A percentile compares a stretch with the other conserved stretches of the same genome.
phyloP scores from a whole-genome alignment of 37 sponge, comb jelly and placozoan genomes.

The Petrosia ficiformis region DNA sequence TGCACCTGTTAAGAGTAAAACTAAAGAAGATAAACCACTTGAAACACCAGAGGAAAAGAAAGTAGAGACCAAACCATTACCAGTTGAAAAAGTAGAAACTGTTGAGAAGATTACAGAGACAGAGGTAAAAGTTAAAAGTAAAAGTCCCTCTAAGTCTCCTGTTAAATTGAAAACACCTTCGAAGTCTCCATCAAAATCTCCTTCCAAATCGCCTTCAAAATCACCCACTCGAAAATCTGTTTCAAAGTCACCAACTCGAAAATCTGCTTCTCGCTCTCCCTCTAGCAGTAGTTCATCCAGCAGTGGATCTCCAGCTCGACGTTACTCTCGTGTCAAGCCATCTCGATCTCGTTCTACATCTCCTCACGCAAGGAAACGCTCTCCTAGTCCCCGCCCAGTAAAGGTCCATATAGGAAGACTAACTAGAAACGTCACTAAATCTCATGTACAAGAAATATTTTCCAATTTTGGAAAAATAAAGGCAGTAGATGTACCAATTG shows the following conservation, averaged over 20 bases:
- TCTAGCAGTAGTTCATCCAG: neutral
- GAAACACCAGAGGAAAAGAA: slow-evolving; percentile 1
- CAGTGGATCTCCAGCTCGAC: neutral
- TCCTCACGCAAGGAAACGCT: slow-evolving; percentile 17
- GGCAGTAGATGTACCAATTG: slow-evolving; percentile 71
- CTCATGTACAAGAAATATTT: slow-evolving; percentile 82
- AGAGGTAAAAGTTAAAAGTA: neutral
- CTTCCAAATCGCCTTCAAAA: neutral
- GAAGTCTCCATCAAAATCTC: neutral
- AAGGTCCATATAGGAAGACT: slow-evolving; percentile 71
- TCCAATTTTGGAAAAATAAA: slow-evolving; percentile 65
- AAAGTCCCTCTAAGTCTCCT: neutral
- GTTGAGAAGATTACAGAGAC: neutral
- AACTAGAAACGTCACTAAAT: slow-evolving; percentile 77
- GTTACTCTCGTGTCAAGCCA: neutral
- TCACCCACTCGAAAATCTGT: neutral
- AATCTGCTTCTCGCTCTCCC: slow-evolving; percentile 23
- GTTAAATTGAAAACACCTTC: neutral
- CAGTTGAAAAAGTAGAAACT: slow-evolving; percentile 2
- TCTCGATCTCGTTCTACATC: slow-evolving; percentile 30
- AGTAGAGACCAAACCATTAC: neutral
- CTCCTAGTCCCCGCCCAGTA: slow-evolving; percentile 48
- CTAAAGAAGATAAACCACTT: neutral
- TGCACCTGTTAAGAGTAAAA: neutral
- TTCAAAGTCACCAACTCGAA: slow-evolving; percentile 15